phyloP scores from a whole-genome alignment of 1,140 invertebrate species.

The Lucilia sericata region DNA sequence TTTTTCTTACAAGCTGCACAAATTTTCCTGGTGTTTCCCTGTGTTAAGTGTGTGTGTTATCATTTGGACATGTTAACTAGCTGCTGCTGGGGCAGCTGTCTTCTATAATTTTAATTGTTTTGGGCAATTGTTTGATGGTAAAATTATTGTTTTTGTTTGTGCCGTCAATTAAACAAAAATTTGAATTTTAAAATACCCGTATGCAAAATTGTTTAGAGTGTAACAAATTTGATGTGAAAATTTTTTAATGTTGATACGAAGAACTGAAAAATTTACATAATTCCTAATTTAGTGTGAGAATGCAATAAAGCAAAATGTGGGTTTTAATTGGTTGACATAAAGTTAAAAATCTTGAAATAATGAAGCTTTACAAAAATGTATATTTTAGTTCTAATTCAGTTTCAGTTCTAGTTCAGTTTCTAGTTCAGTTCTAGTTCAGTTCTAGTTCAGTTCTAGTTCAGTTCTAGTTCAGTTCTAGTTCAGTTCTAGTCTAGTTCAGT shows the following conservation, averaged over 20 bases:
- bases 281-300: slow-evolving; percentile 13
- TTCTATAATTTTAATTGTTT: slow-evolving; percentile 9
- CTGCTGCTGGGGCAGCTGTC: not conserved
- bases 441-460: too few species aligned
- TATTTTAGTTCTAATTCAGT: too few species aligned
- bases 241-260: too few species aligned
- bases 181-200: not conserved
- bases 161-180: not conserved
- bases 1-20: not conserved
- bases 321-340: not conserved
- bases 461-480: too few species aligned
- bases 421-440: too few species aligned
- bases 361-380: too few species aligned
- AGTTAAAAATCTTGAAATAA: too few species aligned
- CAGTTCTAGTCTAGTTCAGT: too few species aligned
- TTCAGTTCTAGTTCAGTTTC: too few species aligned
- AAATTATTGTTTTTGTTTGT: not conserved
- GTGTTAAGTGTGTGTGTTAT: not conserved
- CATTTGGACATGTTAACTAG: not conserved
- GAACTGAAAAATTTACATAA: not conserved
- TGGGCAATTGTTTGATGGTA: not conserved
- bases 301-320: not conserved
- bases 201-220: not conserved
- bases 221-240: slow-evolving; percentile 10
- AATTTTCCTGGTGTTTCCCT: not conserved